phyloP scores from a whole-genome alignment of 2,113 vertebrate species.

The Odocoileus hemionus region DNA sequence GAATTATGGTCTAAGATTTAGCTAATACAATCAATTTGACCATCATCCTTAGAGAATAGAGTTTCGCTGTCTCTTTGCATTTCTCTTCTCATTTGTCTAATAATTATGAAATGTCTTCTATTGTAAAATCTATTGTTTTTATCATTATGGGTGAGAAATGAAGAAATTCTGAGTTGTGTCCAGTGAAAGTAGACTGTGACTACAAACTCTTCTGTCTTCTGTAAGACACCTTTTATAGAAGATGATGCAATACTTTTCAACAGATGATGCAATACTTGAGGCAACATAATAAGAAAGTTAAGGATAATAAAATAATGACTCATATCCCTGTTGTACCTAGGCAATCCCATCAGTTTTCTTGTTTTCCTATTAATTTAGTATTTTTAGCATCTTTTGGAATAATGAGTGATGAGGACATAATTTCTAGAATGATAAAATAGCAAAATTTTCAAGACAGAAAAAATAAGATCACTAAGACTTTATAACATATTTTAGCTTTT shows the following conservation, averaged over 20 bases:
- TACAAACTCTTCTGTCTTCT: not conserved
- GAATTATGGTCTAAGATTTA: not conserved
- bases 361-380: not conserved
- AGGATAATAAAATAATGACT: not conserved
- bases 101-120: not conserved
- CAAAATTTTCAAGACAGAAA: not conserved
- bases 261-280: not conserved
- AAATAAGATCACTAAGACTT: not conserved
- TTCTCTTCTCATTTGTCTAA: slow-evolving; percentile 4
- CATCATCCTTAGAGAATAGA: not conserved
- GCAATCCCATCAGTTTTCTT: not conserved
- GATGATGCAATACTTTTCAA: not conserved
- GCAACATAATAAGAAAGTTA: not conserved
- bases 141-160: not conserved
- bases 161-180: not conserved
- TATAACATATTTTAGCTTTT: not conserved
- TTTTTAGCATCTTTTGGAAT: not conserved
- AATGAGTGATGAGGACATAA: not conserved
- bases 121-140: slow-evolving; percentile 8
- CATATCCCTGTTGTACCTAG: not conserved
- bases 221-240: not conserved
- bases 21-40: not conserved
- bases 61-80: not conserved
- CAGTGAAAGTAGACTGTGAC: not conserved
- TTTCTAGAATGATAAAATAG: not conserved